These are phyloP conservation scores for Euphysa ruthae DNA, from an alignment of 30 jellyfish, hydroid and myxozoan species.

Conservation along the genomic window DNA sequence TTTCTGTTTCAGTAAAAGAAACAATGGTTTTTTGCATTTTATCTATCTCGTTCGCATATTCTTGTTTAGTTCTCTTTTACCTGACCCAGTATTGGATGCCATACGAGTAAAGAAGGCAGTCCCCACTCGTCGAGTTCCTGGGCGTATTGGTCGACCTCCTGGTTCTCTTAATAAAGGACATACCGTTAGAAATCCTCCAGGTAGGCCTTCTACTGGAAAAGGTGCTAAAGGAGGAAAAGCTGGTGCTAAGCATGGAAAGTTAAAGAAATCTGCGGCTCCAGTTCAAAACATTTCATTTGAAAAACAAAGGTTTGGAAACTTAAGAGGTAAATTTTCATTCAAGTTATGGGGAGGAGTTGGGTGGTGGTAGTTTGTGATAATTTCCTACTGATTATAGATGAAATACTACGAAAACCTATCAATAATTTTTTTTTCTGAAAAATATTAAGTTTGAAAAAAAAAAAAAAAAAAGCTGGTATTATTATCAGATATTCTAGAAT, in stretches of 20 bases:
- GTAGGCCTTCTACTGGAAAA: constrained; percentile 34
- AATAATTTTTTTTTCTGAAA: too few species aligned
- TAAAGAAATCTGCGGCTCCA: not conserved
- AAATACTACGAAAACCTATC: too few species aligned
- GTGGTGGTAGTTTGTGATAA: too few species aligned
- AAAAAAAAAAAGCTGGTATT: too few species aligned
- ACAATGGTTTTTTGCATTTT: too few species aligned
- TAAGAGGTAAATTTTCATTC: constrained; percentile 18
- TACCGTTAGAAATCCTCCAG: constrained; percentile 34
- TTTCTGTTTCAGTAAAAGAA: not conserved
- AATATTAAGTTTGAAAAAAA: too few species aligned
- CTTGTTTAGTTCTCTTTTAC: constrained; percentile 64
- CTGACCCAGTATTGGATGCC: constrained; percentile 66
- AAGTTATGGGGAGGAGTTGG: too few species aligned
- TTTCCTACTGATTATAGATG: too few species aligned
- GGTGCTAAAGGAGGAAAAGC: constrained; percentile 70
- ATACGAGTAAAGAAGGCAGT: constrained; percentile 42
- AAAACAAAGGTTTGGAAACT: constrained; percentile 41
- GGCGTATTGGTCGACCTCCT: constrained; percentile 39
- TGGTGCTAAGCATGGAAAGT: constrained; percentile 42
- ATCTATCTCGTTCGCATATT: too few species aligned
- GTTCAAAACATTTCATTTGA: constrained; percentile 21
- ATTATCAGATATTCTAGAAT: too few species aligned
- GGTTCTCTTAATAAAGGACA: constrained; percentile 31
- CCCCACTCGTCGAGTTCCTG: constrained; percentile 10